phyloP scores from a whole-genome alignment of 2,113 vertebrate species.

The Arizona elegans region DNA sequence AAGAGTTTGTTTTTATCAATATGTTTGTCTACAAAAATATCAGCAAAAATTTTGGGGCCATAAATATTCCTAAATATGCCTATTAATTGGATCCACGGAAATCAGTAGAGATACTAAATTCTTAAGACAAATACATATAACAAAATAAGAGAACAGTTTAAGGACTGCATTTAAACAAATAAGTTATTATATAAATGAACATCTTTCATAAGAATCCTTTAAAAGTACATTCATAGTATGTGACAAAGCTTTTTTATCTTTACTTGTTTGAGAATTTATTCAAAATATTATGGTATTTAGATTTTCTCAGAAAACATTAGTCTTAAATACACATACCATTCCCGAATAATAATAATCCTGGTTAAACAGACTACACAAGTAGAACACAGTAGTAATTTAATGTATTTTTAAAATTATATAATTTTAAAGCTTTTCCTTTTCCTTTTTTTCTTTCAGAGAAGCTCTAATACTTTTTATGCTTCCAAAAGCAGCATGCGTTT shows the following conservation, averaged over 20 bases:
- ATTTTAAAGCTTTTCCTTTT: constrained; percentile 61
- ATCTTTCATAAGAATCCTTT: not conserved
- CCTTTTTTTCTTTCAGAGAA: constrained; percentile 31
- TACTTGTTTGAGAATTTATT: constrained; percentile 2
- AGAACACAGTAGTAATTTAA: constrained; percentile 53
- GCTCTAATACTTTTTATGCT: constrained; percentile 59
- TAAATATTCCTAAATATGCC: not conserved
- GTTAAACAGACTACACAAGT: constrained; percentile 57
- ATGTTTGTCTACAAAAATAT: not conserved
- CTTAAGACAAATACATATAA: not conserved
- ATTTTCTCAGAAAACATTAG: constrained; percentile 25
- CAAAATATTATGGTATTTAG: not conserved
- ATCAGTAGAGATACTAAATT: not conserved
- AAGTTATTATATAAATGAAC: not conserved
- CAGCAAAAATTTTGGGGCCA: not conserved
- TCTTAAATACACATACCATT: constrained; percentile 40
- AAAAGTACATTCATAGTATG: not conserved
- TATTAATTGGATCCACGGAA: not conserved
- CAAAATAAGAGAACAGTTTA: not conserved
- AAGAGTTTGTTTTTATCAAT: not conserved
- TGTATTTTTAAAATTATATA: constrained; percentile 56
- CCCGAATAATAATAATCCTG: constrained; percentile 51
- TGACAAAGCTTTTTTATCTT: not conserved
- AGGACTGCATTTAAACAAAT: constrained; percentile 2
- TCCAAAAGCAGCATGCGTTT: constrained; percentile 65